Evolutionary conservation across 2,888 invertebrate genomes (phyloP).

Genomic region (Epinotia brunnichana): DNA sequence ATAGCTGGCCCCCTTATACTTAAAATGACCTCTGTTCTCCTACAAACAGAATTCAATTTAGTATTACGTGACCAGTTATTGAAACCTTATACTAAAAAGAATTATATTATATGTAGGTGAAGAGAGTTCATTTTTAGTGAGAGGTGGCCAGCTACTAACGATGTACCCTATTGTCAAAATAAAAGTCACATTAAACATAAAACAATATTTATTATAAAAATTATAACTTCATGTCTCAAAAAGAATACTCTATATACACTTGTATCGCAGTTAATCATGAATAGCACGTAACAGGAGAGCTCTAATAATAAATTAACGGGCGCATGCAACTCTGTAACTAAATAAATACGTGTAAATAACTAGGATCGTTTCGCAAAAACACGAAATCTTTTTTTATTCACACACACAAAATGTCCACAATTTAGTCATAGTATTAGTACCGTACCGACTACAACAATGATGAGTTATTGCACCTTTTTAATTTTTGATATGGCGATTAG

Average conservation of each 20-base stretch:
- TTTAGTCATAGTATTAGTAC: neutral
- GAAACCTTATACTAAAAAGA: no score
- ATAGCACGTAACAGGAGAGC: slow-evolving; percentile 34
- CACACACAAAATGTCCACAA: neutral
- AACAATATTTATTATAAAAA: slow-evolving; percentile 42
- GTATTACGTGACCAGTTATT: no score
- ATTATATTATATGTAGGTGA: no score
- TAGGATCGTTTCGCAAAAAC: slow-evolving; percentile 25
- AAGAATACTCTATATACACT: slow-evolving; percentile 37
- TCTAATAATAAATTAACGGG: slow-evolving; percentile 18
- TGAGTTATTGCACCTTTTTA: no score
- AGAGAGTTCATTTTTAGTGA: no score
- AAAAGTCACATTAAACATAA: slow-evolving; percentile 18
- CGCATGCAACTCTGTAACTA: neutral
- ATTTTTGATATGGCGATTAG: no score
- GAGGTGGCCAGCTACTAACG: no score
- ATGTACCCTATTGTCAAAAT: no score
- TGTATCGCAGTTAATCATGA: slow-evolving; percentile 27
- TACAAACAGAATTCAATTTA: no score
- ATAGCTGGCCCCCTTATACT: no score
- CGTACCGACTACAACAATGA: neutral
- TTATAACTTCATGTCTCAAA: slow-evolving; percentile 38
- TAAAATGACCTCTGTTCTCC: no score
- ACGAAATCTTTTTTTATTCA: slow-evolving; percentile 29
- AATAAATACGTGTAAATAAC: slow-evolving; percentile 27